phyloP scores from a whole-genome alignment of 2,888 invertebrate species.

The Eretmocerus hayati region DNA sequence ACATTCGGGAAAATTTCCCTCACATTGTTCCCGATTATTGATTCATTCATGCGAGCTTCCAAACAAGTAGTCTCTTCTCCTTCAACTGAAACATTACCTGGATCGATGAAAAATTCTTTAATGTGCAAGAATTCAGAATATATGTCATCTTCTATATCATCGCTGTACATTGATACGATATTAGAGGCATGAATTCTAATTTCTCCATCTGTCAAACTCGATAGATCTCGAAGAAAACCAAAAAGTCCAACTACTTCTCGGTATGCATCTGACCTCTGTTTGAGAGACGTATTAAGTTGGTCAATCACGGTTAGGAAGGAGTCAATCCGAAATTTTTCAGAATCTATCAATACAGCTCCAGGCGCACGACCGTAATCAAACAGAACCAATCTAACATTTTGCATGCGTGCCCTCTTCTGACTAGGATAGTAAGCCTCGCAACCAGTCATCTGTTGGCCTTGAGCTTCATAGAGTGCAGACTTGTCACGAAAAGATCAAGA shows the following conservation, averaged over 20 bases:
- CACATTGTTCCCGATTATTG: too few relatives aligned
- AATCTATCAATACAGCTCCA: background rate
- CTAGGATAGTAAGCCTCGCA: background rate
- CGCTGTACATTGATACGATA: too few relatives aligned
- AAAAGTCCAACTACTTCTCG: background rate
- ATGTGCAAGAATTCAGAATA: too few relatives aligned
- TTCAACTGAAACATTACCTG: too few relatives aligned
- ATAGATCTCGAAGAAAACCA: background rate
- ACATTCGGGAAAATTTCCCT: too few relatives aligned
- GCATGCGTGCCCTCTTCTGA: background rate
- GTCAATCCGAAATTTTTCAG: background rate
- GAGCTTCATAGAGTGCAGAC: too few relatives aligned
- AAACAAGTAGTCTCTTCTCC: too few relatives aligned
- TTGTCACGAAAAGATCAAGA: conserved; percentile 4
- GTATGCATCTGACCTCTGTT: too few relatives aligned
- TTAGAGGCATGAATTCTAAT: background rate
- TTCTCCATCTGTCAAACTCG: background rate
- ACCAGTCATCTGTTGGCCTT: background rate
- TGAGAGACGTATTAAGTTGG: background rate
- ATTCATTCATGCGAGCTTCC: too few relatives aligned
- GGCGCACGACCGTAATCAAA: background rate
- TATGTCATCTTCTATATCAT: too few relatives aligned
- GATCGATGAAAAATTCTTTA: too few relatives aligned
- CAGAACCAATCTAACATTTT: background rate
- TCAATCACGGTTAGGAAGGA: background rate